Conservation (phyloP, 2,888 invertebrate species). For the Ophion obscuratus region DNA sequence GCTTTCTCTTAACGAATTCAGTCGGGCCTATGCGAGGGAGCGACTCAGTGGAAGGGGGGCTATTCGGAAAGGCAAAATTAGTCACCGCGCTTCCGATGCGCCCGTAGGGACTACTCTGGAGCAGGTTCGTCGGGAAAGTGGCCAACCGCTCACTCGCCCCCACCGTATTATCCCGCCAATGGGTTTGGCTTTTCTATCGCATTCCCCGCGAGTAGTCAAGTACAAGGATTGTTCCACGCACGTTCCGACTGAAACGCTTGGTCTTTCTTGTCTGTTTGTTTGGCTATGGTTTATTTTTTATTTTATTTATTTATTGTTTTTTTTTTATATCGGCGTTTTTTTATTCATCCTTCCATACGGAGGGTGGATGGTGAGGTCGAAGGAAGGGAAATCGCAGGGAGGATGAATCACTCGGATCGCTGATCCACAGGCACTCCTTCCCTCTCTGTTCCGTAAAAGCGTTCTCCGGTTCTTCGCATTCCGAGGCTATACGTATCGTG, state of each 20-base stretch:
- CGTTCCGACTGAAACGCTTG: not conserved
- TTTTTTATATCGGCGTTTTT: no score
- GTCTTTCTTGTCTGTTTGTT: not conserved
- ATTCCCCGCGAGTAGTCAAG: constrained; percentile 11
- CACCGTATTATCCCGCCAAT: constrained; percentile 29
- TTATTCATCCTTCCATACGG: not conserved
- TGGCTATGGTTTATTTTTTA: not conserved
- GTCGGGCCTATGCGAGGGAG: constrained; percentile 11
- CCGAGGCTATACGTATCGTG: constrained; percentile 15
- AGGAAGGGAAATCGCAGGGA: no score
- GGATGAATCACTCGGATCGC: constrained; percentile 46
- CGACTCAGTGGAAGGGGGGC: constrained; percentile 55
- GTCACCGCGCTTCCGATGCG: constrained; percentile 59
- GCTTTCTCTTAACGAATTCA: constrained; percentile 60
- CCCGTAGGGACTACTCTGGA: constrained; percentile 39
- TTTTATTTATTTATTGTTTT: no score
- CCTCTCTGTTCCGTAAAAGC: constrained; percentile 17
- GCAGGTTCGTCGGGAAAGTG: constrained; percentile 27
- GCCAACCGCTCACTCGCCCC: not conserved
- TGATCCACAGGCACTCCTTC: constrained; percentile 28
- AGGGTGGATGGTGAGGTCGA: not conserved
- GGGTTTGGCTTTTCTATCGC: constrained; percentile 21
- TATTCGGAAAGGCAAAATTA: constrained; percentile 71
- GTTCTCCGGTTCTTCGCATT: constrained; percentile 43
- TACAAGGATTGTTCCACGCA: not conserved